These are phyloP conservation scores for Busseola fusca DNA, from an alignment of 2,888 invertebrate genomes.

Conservation along the genomic window DNA sequence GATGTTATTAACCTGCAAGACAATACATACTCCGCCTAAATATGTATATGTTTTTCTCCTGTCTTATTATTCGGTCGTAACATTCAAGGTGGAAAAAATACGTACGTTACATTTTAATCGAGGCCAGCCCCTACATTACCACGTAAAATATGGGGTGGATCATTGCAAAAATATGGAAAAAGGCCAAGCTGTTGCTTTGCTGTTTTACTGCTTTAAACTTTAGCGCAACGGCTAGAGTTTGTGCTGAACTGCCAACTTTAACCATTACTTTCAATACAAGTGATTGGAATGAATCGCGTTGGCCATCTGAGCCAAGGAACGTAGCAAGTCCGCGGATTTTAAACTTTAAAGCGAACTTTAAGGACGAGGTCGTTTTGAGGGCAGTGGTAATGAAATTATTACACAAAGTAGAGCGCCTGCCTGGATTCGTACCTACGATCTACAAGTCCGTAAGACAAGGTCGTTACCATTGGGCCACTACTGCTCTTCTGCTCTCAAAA, in stretches of 20 bases:
- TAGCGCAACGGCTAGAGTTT: conserved; percentile 32
- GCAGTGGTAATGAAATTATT: too few relatives aligned
- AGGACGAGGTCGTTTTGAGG: too few relatives aligned
- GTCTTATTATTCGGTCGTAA: conserved; percentile 6
- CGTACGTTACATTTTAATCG: conserved; percentile 35
- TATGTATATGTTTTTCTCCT: conserved; percentile 20
- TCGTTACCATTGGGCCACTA: too few relatives aligned
- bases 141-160: conserved; percentile 44
- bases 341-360: neutral
- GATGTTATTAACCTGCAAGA: conserved; percentile 18
- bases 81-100: conserved; percentile 24
- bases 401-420: too few relatives aligned
- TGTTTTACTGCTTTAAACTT: conserved; percentile 21
- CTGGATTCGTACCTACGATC: too few relatives aligned
- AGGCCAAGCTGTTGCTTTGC: conserved; percentile 39
- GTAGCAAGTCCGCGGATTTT: conserved; percentile 16
- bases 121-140: conserved; percentile 36
- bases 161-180: conserved; percentile 45
- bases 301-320: conserved; percentile 6
- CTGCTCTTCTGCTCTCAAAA: too few relatives aligned
- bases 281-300: conserved; percentile 23
- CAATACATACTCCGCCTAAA: conserved; percentile 10
- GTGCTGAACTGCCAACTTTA: conserved; percentile 19
- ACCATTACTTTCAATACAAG: conserved; percentile 26
- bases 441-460: too few relatives aligned